Evolutionary conservation across 2,113 vertebrate species (phyloP).

Genomic region (Helogale parvula): DNA sequence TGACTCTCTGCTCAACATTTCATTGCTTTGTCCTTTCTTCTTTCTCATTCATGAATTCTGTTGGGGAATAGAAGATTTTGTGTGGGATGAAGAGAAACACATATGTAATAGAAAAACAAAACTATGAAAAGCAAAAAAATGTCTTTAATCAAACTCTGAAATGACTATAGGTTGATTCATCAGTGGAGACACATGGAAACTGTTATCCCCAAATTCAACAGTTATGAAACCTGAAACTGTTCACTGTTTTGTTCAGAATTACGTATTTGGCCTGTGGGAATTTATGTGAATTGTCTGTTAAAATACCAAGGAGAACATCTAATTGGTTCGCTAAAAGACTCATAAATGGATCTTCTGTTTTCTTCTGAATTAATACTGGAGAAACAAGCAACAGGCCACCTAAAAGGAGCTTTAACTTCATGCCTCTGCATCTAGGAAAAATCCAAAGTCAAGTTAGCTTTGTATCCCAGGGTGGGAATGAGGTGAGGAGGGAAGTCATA

Average conservation of each 20-base stretch:
- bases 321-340: not conserved
- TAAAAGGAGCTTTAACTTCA: not conserved
- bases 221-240: conserved; percentile 53
- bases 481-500: not conserved
- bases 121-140: conserved; percentile 42
- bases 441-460: not conserved
- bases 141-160: conserved; percentile 27
- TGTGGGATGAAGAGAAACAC: conserved; percentile 34
- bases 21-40: not conserved
- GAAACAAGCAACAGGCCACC: not conserved
- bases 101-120: conserved; percentile 60
- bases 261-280: conserved; percentile 25
- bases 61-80: not conserved
- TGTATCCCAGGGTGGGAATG: not conserved
- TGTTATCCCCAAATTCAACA: conserved; percentile 38
- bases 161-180: conserved; percentile 63
- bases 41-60: conserved; percentile 37
- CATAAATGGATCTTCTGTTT: not conserved
- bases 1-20: not conserved
- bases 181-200: conserved; percentile 60
- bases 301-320: conserved; percentile 44
- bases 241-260: conserved; percentile 46
- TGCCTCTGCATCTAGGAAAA: not conserved
- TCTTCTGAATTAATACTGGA: not conserved
- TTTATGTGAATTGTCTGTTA: conserved; percentile 16